Conservation (phyloP, 2,113 vertebrate species). For the Agapornis roseicollis region DNA sequence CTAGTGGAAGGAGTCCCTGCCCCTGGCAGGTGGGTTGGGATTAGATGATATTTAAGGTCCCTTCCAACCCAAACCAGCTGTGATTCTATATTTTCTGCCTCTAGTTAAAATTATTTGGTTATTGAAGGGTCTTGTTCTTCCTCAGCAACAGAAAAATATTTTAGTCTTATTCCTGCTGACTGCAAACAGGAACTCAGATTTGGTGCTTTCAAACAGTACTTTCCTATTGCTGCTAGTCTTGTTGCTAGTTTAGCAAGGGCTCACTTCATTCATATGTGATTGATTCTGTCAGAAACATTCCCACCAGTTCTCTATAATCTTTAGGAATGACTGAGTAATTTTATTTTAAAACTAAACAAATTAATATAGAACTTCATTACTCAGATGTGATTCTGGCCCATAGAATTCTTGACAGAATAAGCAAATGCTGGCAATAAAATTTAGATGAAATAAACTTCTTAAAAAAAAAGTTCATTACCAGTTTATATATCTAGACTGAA, state of each 20-base stretch:
- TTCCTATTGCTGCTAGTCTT: not conserved
- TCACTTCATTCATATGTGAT: not conserved
- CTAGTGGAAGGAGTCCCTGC: not conserved
- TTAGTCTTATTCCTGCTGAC: not conserved
- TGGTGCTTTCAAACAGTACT: not conserved
- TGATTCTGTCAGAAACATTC: not conserved
- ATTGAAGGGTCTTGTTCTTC: not conserved
- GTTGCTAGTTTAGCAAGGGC: not conserved
- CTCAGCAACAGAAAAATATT: not conserved
- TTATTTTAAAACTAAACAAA: not conserved
- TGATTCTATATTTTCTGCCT: not conserved
- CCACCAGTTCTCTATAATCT: not conserved
- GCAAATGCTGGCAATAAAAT: not conserved
- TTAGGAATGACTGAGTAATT: not conserved
- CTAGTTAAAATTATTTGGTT: not conserved
- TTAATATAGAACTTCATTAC: not conserved
- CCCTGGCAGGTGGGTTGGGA: not conserved
- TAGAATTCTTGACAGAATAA: not conserved
- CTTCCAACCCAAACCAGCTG: not conserved
- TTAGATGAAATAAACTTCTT: not conserved
- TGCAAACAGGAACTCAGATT: not conserved
- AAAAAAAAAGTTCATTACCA: not conserved
- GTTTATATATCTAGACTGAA: not conserved
- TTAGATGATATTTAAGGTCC: not conserved
- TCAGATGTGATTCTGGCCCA: not conserved